Evolutionary conservation across 2,797 vertebrate species (phyloP).

Genomic region (Melanotaenia maccullochi): DNA sequence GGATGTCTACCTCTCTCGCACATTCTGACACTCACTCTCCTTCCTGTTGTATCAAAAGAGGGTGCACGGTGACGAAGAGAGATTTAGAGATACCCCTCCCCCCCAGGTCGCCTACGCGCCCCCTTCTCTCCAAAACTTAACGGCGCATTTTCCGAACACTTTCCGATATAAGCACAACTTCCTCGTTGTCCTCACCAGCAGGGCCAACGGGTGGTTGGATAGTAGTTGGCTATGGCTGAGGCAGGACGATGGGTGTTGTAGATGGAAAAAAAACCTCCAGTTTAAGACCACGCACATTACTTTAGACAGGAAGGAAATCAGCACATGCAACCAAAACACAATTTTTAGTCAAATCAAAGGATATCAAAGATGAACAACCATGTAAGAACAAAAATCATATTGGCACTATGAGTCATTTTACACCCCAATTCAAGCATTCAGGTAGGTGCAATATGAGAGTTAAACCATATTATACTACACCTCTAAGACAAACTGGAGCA

Average conservation of each 20-base stretch:
- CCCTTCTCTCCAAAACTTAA: constrained; percentile 79
- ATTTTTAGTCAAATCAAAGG: constrained; percentile 28
- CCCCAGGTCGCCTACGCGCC: constrained; percentile 83
- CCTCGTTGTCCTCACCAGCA: constrained; percentile 27
- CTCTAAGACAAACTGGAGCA: constrained; percentile 41
- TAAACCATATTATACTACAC: constrained; percentile 30
- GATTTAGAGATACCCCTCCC: constrained; percentile 79
- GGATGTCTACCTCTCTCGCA: constrained; percentile 67
- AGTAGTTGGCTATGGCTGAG: not conserved
- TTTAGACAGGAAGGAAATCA: constrained; percentile 48
- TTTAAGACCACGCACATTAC: constrained; percentile 23
- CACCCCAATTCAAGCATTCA: constrained; percentile 61
- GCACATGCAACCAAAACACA: constrained; percentile 28
- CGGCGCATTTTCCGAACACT: constrained; percentile 77
- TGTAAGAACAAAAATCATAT: constrained; percentile 73
- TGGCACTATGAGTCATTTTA: constrained; percentile 72
- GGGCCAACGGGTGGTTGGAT: constrained; percentile 18
- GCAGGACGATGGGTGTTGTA: constrained; percentile 3
- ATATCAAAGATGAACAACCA: constrained; percentile 45
- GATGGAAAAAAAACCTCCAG: constrained; percentile 14
- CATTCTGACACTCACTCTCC: constrained; percentile 60
- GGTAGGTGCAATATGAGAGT: constrained; percentile 68
- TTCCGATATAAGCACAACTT: constrained; percentile 77
- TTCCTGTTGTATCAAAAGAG: constrained; percentile 82
- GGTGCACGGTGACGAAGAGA: constrained; percentile 68